Evolutionary conservation across 2,113 vertebrate species (phyloP).

Genomic region (Eulemur macaco): DNA sequence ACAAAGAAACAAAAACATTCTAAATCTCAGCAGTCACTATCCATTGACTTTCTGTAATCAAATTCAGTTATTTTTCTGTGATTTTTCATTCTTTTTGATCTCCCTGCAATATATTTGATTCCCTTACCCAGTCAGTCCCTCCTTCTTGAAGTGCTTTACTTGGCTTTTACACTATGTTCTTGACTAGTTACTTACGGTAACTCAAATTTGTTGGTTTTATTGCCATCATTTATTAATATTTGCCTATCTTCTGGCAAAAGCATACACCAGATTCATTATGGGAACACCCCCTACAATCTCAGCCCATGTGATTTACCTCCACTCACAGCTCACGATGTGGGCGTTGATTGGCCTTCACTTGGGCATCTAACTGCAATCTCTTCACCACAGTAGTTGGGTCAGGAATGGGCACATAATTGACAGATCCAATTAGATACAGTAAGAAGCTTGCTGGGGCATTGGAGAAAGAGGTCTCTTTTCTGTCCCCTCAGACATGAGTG

Average conservation of each 20-base stretch:
- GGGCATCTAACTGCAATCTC: neutral
- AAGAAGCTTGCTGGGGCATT: neutral
- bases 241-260: neutral
- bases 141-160: neutral
- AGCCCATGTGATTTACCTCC: neutral
- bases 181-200: neutral
- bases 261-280: neutral
- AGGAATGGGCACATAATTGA: neutral
- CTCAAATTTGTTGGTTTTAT: neutral
- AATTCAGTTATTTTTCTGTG: neutral
- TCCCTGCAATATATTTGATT: neutral
- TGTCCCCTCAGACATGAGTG: neutral
- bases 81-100: conserved; percentile 1
- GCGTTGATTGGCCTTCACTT: neutral
- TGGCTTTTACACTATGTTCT: neutral
- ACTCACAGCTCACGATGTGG: neutral
- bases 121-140: neutral
- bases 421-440: neutral
- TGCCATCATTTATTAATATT: neutral
- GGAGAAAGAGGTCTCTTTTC: neutral
- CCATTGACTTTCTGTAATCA: neutral
- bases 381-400: neutral
- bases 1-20: neutral
- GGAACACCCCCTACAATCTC: neutral
- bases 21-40: neutral